Evolutionary conservation across 1,140 invertebrate species (phyloP), one percentile per base, ranked within the genome.

Genomic region (Diorhabda sublineata): DNA sequence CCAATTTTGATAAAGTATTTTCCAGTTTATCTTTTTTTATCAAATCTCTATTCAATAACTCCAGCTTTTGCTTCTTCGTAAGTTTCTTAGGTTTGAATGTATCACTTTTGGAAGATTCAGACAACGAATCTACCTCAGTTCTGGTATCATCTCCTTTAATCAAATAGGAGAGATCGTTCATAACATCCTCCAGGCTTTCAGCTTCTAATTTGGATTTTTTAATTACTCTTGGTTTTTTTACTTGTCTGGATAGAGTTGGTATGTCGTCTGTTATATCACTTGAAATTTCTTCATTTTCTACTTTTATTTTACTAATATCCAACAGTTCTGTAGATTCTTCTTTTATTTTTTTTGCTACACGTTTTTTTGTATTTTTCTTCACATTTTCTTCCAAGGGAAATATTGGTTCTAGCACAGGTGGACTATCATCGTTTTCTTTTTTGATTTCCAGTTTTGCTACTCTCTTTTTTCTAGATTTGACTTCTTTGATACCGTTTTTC

Each of bases 21-120:
- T 77, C 78, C 7, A 79, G 71, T 63, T 78, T 78, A 65, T 80
- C 77, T 63, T 79, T 77, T 63, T 78, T 80, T 41, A 72, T 68
- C 6, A 71, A 61, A 44, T 67, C 66, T 58, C 73, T 75, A 56
- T 76, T 76, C 11, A 76, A 56, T 52, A 77, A 42, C 3, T 74
- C 75, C 61, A 75, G 45, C 45, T 72, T 71, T 69, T 73, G 68
- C 61, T 75, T 73, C 64, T 78, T 77, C 9, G 69, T 71, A 5
- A 72, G 42, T 64, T 69, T 76, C 64, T 75, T 76, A 3, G 69
- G 45, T 64, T 75, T 76, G 41, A 63, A 56, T 9, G 66, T 43
- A 41, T 75, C 74, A 41, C 67, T 70, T 71, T 72, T 75, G 45
- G 66, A 59, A 4, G 69, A 69, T 69, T 76, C 76, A 3, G 70